phyloP scores from a whole-genome alignment of 2,888 invertebrate species.

The Ophion costatus region DNA sequence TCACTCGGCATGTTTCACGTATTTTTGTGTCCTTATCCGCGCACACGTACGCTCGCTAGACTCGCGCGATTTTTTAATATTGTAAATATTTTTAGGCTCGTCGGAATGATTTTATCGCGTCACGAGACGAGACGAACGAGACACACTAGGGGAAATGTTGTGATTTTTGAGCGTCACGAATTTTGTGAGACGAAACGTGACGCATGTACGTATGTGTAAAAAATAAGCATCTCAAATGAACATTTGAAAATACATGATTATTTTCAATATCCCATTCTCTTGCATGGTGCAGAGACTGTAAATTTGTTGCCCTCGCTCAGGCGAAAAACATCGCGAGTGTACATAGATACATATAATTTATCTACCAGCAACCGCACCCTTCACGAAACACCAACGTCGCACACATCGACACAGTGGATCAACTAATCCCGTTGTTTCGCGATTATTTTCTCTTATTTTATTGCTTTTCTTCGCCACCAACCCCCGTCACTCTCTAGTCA shows the following conservation, averaged over 20 bases:
- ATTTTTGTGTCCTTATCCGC: constrained; percentile 44
- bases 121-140: too few relatives aligned
- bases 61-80: neutral
- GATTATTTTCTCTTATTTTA: constrained; percentile 4
- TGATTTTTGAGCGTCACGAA: too few relatives aligned
- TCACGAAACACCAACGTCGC: constrained; percentile 23
- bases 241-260: too few relatives aligned
- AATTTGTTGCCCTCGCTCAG: constrained; percentile 24
- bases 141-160: too few relatives aligned
- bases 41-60: constrained; percentile 18
- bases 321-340: constrained; percentile 45
- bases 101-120: too few relatives aligned
- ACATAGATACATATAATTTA: neutral
- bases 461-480: neutral
- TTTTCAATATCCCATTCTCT: too few relatives aligned
- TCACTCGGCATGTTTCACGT: constrained; percentile 77
- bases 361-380: constrained; percentile 9
- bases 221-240: too few relatives aligned
- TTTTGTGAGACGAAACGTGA: neutral
- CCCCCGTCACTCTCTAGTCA: constrained; percentile 23
- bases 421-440: constrained; percentile 38
- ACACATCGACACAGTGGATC: constrained; percentile 2
- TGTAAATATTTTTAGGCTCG: too few relatives aligned
- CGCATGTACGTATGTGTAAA: neutral
- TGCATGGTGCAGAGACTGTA: too few relatives aligned